These are phyloP conservation scores for Dynastes hyllus DNA, from an alignment of 2,888 invertebrate genomes.

Conservation along the genomic window DNA sequence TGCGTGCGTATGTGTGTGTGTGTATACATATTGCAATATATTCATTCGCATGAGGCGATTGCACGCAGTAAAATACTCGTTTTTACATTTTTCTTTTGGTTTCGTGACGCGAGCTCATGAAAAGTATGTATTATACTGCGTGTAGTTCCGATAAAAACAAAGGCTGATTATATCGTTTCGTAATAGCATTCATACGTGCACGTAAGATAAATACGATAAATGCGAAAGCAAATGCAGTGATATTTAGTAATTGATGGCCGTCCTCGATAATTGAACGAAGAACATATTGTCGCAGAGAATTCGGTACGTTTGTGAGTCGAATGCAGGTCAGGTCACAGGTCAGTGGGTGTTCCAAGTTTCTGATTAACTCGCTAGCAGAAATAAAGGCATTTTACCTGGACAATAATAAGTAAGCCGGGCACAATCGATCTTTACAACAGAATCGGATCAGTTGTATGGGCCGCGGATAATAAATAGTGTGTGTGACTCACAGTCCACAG, in stretches of 20 bases:
- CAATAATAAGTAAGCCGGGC: not conserved
- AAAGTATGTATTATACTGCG: conserved; percentile 26
- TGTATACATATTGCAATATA: not conserved
- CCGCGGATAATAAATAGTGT: no score
- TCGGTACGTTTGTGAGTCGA: conserved; percentile 5
- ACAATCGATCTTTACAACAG: no score
- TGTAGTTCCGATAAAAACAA: conserved; percentile 26
- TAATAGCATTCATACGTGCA: conserved; percentile 12
- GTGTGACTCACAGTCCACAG: no score
- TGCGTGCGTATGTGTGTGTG: not conserved
- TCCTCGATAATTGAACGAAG: conserved; percentile 29
- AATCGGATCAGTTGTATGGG: no score
- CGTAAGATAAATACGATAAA: not conserved
- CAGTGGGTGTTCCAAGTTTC: conserved; percentile 1
- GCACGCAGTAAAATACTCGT: conserved; percentile 28
- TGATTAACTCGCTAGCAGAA: not conserved
- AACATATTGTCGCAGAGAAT: conserved; percentile 8
- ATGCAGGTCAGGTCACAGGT: conserved; percentile 23
- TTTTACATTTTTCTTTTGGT: conserved; percentile 40
- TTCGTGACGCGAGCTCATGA: conserved; percentile 32
- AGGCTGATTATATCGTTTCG: conserved; percentile 37
- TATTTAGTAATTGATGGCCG: conserved; percentile 26
- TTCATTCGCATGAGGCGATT: conserved; percentile 5
- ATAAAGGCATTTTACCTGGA: not conserved
- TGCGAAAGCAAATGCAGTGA: conserved; percentile 17